phyloP scores from a whole-genome alignment of 1,140 invertebrate species.

The Bombyx mandarina region DNA sequence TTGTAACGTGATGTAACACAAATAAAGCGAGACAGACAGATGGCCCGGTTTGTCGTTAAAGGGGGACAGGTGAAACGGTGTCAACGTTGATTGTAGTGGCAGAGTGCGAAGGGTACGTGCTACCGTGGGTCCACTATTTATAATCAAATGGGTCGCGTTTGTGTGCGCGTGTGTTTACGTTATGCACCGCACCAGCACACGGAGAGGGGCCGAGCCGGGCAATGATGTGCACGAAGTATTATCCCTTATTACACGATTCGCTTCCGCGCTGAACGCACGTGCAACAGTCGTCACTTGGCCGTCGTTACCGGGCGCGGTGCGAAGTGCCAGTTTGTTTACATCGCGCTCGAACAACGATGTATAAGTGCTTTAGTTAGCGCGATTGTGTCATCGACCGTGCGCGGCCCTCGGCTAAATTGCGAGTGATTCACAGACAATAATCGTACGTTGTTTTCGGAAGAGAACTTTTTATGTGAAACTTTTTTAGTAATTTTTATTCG shows the following conservation, averaged over 20 bases:
- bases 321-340: slow-evolving; percentile 63
- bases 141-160: slow-evolving; percentile 57
- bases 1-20: slow-evolving; percentile 59
- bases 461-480: slow-evolving; percentile 49
- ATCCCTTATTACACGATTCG: slow-evolving; percentile 68
- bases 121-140: slow-evolving; percentile 69
- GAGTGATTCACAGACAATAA: slow-evolving; percentile 56
- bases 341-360: slow-evolving; percentile 45
- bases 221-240: slow-evolving; percentile 68
- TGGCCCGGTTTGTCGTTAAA: slow-evolving; percentile 16
- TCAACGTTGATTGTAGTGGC: slow-evolving; percentile 58
- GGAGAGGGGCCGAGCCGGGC: slow-evolving; percentile 44
- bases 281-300: slow-evolving; percentile 55
- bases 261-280: slow-evolving; percentile 61
- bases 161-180: slow-evolving; percentile 57
- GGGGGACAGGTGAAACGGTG: slow-evolving; percentile 31
- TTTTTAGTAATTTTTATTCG: slow-evolving; percentile 24
- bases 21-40: slow-evolving; percentile 35
- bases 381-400: slow-evolving; percentile 61
- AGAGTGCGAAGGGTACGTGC: slow-evolving; percentile 66
- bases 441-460: slow-evolving; percentile 29
- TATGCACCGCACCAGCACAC: slow-evolving; percentile 58
- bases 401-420: slow-evolving; percentile 45
- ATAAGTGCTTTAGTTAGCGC: slow-evolving; percentile 51
- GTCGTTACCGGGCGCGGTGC: slow-evolving; percentile 55